Percentiles rank a stretch among this genome's conserved stretches.
Conservation (phyloP, 2,797 vertebrate genomes). For the Phaenicophaeus curvirostris region DNA sequence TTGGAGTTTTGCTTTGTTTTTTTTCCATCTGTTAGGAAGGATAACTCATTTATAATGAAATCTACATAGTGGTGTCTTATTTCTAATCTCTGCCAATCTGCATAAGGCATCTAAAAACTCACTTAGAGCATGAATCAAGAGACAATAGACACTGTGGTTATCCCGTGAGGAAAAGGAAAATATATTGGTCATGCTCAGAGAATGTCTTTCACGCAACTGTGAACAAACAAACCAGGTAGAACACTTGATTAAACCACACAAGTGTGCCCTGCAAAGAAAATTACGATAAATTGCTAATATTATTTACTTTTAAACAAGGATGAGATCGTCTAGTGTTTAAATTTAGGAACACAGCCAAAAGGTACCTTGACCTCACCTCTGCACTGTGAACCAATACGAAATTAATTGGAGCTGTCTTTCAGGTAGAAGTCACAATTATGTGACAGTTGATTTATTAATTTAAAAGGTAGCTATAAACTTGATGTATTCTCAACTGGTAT, state of each 20-base stretch:
- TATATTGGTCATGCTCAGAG: background rate
- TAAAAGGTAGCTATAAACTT: background rate
- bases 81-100: background rate
- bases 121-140: background rate
- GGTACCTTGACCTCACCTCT: constrained; percentile 63
- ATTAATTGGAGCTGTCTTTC: constrained; percentile 53
- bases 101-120: background rate
- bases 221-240: constrained; percentile 48
- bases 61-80: background rate
- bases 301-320: constrained; percentile 61
- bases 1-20: too few species aligned
- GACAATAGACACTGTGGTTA: background rate
- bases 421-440: constrained; percentile 45
- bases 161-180: background rate
- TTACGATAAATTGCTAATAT: constrained; percentile 60
- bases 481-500: background rate
- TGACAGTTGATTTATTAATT: constrained; percentile 67
- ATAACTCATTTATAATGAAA: background rate
- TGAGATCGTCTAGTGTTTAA: constrained; percentile 39
- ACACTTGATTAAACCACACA: constrained; percentile 53
- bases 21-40: background rate
- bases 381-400: constrained; percentile 32
- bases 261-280: constrained; percentile 4
- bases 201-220: constrained; percentile 3
- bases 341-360: constrained; percentile 58